These are phyloP conservation scores for Takifugu ocellatus DNA, from an alignment of 2,797 vertebrate genomes.

Conservation along the genomic window DNA sequence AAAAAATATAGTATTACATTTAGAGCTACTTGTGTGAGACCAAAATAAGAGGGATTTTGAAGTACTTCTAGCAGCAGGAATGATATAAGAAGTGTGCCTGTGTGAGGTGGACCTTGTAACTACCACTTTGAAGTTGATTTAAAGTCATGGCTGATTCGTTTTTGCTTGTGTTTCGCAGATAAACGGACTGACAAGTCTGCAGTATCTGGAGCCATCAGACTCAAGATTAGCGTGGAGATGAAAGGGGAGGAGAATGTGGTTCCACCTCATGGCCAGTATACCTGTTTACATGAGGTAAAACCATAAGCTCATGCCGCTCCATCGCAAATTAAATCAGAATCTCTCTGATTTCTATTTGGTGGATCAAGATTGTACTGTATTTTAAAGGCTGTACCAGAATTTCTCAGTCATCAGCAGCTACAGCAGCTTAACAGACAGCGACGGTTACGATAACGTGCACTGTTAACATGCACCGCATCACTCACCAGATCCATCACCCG, in stretches of 20 bases:
- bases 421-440: background rate
- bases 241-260: conserved; percentile 97
- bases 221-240: conserved; percentile 98
- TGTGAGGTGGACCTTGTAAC: background rate
- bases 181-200: conserved; percentile 97
- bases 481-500: conserved; percentile 20
- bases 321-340: too few species aligned
- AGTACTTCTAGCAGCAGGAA: too few species aligned
- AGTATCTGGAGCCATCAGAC: conserved; percentile 92
- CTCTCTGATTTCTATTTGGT: too few species aligned
- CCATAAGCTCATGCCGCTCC: too few species aligned
- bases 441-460: conserved; percentile 2
- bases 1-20: too few species aligned
- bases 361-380: too few species aligned
- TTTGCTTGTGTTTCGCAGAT: conserved; percentile 72
- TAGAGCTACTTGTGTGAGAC: too few species aligned
- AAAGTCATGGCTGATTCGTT: background rate
- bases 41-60: too few species aligned
- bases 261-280: conserved; percentile 94
- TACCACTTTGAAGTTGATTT: background rate
- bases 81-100: background rate
- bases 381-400: too few species aligned
- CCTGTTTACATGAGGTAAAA: conserved; percentile 93
- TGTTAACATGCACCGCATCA: conserved; percentile 8
- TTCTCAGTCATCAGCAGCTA: background rate